Conservation (phyloP, 2,888 invertebrate species). For the Tridacna crocea region DNA sequence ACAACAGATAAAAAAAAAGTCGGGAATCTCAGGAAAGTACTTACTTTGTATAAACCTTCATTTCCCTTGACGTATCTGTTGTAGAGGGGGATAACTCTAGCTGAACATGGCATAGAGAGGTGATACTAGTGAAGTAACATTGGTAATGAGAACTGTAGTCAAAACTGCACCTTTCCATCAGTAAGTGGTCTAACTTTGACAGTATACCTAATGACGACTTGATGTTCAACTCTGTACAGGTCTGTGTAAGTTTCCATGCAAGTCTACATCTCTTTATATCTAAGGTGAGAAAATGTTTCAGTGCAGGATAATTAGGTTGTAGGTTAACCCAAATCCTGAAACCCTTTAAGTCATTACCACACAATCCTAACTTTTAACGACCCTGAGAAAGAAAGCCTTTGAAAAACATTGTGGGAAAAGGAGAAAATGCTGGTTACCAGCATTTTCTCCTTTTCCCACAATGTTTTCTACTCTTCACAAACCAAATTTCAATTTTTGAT, state of each 20-base stretch:
- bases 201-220: constrained; percentile 32
- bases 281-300: neutral
- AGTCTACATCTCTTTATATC: constrained; percentile 21
- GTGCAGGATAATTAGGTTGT: no score
- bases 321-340: no score
- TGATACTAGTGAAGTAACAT: constrained; percentile 33
- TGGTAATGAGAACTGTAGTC: constrained; percentile 23
- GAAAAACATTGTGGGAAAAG: no score
- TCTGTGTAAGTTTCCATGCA: constrained; percentile 38
- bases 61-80: constrained; percentile 4
- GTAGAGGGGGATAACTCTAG: constrained; percentile 29
- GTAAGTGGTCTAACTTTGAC: constrained; percentile 32
- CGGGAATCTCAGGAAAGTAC: neutral
- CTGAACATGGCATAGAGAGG: constrained; percentile 24
- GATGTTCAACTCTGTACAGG: constrained; percentile 21
- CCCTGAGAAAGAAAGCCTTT: no score
- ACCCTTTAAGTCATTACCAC: no score
- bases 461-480: no score
- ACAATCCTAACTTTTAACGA: no score
- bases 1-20: no score
- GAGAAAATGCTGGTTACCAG: no score
- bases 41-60: constrained; percentile 41
- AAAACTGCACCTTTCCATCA: constrained; percentile 38
- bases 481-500: no score
- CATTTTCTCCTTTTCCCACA: no score